Conservation (phyloP, 2,888 invertebrate species). For the Drosophila affinis region DNA sequence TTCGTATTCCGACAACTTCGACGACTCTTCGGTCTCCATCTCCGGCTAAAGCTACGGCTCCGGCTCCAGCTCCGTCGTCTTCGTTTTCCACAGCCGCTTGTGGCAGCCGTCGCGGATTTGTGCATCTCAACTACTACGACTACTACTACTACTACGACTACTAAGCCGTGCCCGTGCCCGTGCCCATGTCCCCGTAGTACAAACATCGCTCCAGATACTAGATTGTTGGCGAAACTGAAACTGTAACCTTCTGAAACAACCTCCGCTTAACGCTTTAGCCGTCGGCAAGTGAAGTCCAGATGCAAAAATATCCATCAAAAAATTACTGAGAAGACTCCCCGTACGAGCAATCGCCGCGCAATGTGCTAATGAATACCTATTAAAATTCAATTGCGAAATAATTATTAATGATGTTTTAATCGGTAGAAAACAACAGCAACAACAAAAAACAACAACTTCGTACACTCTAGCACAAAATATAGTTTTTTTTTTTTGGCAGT, state of each 20-base stretch:
- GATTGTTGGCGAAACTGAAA: constrained; percentile 5
- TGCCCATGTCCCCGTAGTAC: not conserved
- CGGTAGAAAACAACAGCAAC: not conserved
- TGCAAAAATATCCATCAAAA: not conserved
- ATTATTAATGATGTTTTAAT: not conserved
- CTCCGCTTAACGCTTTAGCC: constrained; percentile 41
- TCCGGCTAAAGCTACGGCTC: constrained; percentile 25
- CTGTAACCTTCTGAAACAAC: constrained; percentile 15
- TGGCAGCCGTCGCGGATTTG: constrained; percentile 21
- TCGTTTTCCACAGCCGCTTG: constrained; percentile 15
- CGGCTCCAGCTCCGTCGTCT: constrained; percentile 25
- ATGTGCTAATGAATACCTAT: not conserved
- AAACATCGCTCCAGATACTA: not conserved
- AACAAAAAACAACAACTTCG: not conserved
- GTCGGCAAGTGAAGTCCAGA: constrained; percentile 50
- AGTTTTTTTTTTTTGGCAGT: constrained; percentile 21
- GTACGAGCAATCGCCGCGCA: not conserved
- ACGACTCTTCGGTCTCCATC: not conserved
- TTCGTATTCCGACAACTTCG: not conserved
- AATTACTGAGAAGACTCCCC: not conserved
- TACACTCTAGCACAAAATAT: constrained; percentile 6
- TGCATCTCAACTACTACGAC: not conserved
- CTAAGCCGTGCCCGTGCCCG: not conserved
- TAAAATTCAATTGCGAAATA: not conserved
- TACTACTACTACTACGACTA: no score